Evolutionary conservation across 2,797 vertebrate genomes (phyloP).

Genomic region (Microtus californicus): DNA sequence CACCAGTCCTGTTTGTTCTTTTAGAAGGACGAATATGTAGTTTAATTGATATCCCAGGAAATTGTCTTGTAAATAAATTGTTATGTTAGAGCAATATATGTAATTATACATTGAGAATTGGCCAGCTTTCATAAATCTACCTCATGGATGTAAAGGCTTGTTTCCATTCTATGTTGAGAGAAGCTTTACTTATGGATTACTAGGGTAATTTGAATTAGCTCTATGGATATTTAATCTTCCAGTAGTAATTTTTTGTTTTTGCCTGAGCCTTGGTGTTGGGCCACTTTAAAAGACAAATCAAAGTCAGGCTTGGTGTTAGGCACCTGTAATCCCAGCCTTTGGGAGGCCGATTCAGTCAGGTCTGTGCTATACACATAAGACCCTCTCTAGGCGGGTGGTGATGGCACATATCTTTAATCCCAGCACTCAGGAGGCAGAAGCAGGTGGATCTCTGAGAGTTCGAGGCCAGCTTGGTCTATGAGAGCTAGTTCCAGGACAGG

Average conservation of each 20-base stretch:
- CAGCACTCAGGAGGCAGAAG: no score
- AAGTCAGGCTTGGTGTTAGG: no score
- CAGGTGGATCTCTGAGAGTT: no score
- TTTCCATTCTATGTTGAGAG: constrained; percentile 29
- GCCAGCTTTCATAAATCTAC: background rate
- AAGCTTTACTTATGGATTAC: constrained; percentile 22
- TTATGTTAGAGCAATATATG: background rate
- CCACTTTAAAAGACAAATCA: background rate
- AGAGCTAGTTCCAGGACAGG: no score
- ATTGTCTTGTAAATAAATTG: constrained; percentile 36
- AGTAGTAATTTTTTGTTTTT: constrained; percentile 28
- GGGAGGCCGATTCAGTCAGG: background rate
- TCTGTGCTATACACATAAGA: background rate
- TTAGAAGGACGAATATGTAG: background rate
- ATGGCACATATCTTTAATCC: no score
- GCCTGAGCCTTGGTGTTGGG: background rate
- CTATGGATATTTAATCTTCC: background rate
- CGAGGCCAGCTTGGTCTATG: no score
- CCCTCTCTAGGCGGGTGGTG: background rate
- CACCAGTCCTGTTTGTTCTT: background rate
- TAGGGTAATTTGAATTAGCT: constrained; percentile 14
- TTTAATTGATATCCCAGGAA: constrained; percentile 42
- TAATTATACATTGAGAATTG: background rate
- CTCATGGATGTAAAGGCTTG: background rate
- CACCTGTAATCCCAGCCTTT: background rate